Evolutionary conservation across 2,888 invertebrate genomes (phyloP).

Genomic region (Horisme vitalbata): DNA sequence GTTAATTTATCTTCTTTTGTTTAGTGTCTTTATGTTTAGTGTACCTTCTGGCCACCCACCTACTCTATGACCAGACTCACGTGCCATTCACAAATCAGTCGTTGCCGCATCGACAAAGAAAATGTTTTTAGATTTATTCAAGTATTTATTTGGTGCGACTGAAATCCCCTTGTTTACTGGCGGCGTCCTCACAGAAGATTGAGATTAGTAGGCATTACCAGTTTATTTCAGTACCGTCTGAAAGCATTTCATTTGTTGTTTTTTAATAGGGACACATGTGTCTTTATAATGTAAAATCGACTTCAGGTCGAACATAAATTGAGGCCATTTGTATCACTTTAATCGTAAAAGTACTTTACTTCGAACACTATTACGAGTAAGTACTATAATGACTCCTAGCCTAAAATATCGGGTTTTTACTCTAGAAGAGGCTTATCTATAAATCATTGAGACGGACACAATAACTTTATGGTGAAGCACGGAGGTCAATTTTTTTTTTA

Average conservation of each 20-base stretch:
- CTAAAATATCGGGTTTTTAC: too few relatives aligned
- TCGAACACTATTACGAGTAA: too few relatives aligned
- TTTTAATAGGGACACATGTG: neutral
- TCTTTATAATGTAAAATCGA: neutral
- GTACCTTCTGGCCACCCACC: constrained; percentile 6
- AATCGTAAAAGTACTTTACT: too few relatives aligned
- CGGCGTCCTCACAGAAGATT: constrained; percentile 16
- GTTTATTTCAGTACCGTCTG: constrained; percentile 15
- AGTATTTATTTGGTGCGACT: constrained; percentile 47
- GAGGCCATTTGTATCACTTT: too few relatives aligned
- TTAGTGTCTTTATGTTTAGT: too few relatives aligned
- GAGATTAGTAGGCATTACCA: constrained; percentile 16
- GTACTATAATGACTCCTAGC: too few relatives aligned
- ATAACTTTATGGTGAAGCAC: too few relatives aligned
- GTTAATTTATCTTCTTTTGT: too few relatives aligned
- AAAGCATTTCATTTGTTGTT: neutral
- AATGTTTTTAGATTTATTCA: constrained; percentile 67
- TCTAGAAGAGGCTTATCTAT: too few relatives aligned
- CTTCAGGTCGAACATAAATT: too few relatives aligned
- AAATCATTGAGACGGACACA: too few relatives aligned
- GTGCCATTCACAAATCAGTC: constrained; percentile 75
- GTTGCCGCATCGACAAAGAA: constrained; percentile 69
- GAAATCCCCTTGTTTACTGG: constrained; percentile 29
- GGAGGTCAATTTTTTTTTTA: too few relatives aligned
- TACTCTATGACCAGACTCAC: constrained; percentile 31